These are phyloP conservation scores for Tryphoninae sp. DNA, from an alignment of 2,888 invertebrate genomes.

Conservation along the genomic window DNA sequence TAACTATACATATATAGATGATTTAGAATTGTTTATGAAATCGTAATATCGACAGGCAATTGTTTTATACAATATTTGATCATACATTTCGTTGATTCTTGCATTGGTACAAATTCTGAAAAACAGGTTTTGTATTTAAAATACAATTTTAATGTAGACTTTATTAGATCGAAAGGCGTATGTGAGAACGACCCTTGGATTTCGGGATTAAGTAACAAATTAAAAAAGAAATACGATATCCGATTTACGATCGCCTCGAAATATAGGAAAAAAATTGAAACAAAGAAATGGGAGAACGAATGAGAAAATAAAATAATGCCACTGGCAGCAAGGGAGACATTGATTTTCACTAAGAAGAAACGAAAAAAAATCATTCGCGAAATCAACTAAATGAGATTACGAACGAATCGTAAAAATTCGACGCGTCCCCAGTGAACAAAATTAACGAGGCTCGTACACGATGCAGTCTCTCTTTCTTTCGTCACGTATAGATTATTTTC, in stretches of 20 bases:
- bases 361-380: constrained; percentile 41
- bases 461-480: not conserved
- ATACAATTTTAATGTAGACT: too few species aligned
- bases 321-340: not conserved
- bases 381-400: constrained; percentile 59
- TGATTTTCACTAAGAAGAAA: constrained; percentile 41
- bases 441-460: constrained; percentile 5
- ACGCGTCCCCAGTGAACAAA: constrained; percentile 27
- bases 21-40: too few species aligned
- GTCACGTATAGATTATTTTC: constrained; percentile 6
- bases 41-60: too few species aligned
- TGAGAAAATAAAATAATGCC: constrained; percentile 15
- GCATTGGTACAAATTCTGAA: too few species aligned
- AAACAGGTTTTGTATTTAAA: too few species aligned
- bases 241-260: not conserved
- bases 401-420: constrained; percentile 47
- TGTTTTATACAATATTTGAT: too few species aligned
- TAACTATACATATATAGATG: not conserved
- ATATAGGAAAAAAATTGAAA: not conserved
- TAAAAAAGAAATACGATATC: not conserved
- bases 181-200: too few species aligned
- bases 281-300: not conserved
- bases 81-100: too few species aligned
- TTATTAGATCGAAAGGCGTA: too few species aligned
- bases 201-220: not conserved